Evolutionary conservation across 1,140 invertebrate genomes (phyloP).

Genomic region (Pseudomyrmex concolor): DNA sequence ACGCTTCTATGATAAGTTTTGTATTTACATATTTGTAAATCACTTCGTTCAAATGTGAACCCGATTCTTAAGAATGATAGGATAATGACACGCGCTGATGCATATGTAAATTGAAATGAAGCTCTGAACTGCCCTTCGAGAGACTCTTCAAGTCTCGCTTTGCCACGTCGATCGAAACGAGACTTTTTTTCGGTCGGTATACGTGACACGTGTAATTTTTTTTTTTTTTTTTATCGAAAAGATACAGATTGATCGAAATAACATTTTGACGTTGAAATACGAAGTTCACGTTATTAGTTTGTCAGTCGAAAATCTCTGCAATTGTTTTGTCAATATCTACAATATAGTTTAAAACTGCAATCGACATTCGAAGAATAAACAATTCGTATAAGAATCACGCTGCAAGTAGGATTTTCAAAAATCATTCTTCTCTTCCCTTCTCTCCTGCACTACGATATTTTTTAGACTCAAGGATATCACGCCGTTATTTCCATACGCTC

Average conservation of each 20-base stretch:
- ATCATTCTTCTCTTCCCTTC: not conserved
- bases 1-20: conserved; percentile 42
- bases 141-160: conserved; percentile 27
- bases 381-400: not conserved
- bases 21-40: conserved; percentile 72
- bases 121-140: conserved; percentile 33
- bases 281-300: too few species aligned
- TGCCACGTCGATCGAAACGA: conserved; percentile 33
- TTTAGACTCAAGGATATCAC: conserved; percentile 26
- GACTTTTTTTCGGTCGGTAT: conserved; percentile 6
- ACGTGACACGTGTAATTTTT: conserved; percentile 41
- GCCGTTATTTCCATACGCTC: conserved; percentile 67
- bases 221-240: not conserved
- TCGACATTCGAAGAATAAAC: not conserved
- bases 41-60: conserved; percentile 62
- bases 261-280: not conserved
- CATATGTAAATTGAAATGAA: conserved; percentile 73
- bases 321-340: not conserved
- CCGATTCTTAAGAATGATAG: conserved; percentile 68
- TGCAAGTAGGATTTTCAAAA: conserved; percentile 20
- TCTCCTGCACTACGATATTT: not conserved
- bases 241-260: conserved; percentile 18
- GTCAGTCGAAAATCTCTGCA: not conserved
- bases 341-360: not conserved
- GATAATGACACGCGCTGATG: conserved; percentile 67